Evolutionary conservation across 2,113 vertebrate species (phyloP), one percentile per base, ranked within the genome.

Genomic region (Noctilio leporinus): DNA sequence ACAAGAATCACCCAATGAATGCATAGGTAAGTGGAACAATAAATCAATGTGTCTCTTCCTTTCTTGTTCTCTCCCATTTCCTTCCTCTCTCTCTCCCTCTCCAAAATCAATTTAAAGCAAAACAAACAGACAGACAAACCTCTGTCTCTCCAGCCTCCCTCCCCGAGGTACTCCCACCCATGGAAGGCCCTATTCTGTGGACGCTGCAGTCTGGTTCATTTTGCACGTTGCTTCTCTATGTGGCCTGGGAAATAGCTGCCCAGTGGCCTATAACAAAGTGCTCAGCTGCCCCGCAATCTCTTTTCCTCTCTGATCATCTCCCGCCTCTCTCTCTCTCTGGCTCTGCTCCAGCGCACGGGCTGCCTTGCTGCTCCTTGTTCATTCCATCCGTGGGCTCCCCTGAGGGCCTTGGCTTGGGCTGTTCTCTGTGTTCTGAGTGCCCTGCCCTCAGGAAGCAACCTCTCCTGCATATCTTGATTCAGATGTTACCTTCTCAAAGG

Each of bases 401-500:
- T 7, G 1, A 49, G 75, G 20, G 20, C 65, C n/a, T 82, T 38
- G 33, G 15, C 26, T 51, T 47, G 35, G 7, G 11, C 64, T 77
- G 26, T 28, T n/a, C 30, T n/a, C 20, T 12, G 0, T 6, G n/a
- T n/a, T 62, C 51, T 14, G 0, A 6, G 62, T 3, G 1, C 10
- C 4, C 28, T 89, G 30, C 45, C 35, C 30, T 69, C 5, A 4
- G 47, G 35, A 77, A 64, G 47, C 3, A 22, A 49, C 53, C 1
- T 45, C 57, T 75, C 64, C 5, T 26, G 12, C 6, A 0, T 28
- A 8, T 28, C 62, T 87, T 43, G 59, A 16, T 45, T 40, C 30
- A 64, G 3, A 20, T 16, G n/a, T 53, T 69, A 33, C 35, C 55
- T 22, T 30, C 65, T 47, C 10, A 20, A 7, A 8, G 22, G 72